A percentile compares a stretch with the other conserved stretches of the same genome.
phyloP scores from a whole-genome alignment of 2,113 vertebrate genomes.

The Oryzias curvinotus region DNA sequence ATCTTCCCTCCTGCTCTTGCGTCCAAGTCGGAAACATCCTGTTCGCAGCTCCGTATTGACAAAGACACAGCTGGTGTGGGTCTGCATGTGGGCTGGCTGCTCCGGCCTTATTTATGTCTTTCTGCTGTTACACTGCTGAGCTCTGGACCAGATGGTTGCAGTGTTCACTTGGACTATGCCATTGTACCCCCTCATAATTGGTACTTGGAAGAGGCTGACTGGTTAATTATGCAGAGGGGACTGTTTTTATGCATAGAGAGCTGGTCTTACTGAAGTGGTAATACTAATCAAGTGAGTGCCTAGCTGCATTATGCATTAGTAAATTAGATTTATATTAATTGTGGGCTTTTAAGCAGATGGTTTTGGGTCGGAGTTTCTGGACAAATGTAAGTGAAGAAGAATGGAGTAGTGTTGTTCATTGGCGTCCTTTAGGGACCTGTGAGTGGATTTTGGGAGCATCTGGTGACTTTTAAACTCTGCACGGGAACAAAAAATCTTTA shows the following conservation, averaged over 20 bases:
- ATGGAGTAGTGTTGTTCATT: background rate
- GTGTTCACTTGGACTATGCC: constrained; percentile 57
- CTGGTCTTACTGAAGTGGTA: constrained; percentile 45
- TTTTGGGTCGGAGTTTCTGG: constrained; percentile 20
- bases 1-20: constrained; percentile 34
- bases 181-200: constrained; percentile 63
- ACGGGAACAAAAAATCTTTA: background rate
- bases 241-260: constrained; percentile 58
- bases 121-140: constrained; percentile 38
- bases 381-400: background rate
- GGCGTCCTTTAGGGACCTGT: constrained; percentile 14
- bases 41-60: constrained; percentile 46
- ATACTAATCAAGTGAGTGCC: constrained; percentile 67
- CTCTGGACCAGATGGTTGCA: constrained; percentile 66
- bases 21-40: constrained; percentile 58
- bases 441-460: constrained; percentile 7
- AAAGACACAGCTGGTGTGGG: constrained; percentile 68
- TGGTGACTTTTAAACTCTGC: background rate
- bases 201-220: constrained; percentile 64
- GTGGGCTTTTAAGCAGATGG: constrained; percentile 24
- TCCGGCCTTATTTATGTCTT: constrained; percentile 56
- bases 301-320: constrained; percentile 60
- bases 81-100: constrained; percentile 56
- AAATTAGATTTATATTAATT: constrained; percentile 60
- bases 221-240: constrained; percentile 71